These are phyloP conservation scores for Augochlorella aurata DNA, from an alignment of 2,888 invertebrate genomes.

Conservation along the genomic window DNA sequence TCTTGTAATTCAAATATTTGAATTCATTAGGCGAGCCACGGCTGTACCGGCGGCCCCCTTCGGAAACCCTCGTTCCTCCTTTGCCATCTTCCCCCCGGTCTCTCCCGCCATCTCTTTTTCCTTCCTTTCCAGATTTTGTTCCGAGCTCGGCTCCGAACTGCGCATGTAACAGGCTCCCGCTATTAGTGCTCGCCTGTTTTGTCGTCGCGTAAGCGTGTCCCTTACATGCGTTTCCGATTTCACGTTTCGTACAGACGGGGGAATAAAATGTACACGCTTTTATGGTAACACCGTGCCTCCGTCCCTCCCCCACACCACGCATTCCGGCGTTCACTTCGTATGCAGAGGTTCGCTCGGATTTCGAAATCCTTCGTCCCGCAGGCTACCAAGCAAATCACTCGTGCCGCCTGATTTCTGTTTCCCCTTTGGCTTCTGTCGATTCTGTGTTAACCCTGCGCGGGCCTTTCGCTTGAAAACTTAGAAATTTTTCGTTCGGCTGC, in stretches of 20 bases:
- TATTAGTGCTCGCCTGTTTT: constrained; percentile 62
- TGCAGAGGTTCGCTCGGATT: constrained; percentile 32
- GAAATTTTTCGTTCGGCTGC: too few relatives aligned
- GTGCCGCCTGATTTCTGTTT: constrained; percentile 24
- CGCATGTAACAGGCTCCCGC: constrained; percentile 53
- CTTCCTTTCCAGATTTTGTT: constrained; percentile 24
- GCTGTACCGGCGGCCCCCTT: neutral
- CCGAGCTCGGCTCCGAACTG: neutral
- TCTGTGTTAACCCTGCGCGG: too few relatives aligned
- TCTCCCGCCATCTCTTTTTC: neutral
- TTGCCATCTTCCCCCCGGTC: constrained; percentile 15
- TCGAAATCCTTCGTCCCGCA: constrained; percentile 51
- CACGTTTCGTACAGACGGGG: constrained; percentile 56
- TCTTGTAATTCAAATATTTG: constrained; percentile 75
- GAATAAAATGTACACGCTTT: constrained; percentile 70
- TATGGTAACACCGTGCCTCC: constrained; percentile 57
- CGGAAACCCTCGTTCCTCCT: constrained; percentile 8
- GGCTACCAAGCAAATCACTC: constrained; percentile 25
- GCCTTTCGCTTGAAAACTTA: too few relatives aligned
- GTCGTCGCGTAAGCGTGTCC: constrained; percentile 63
- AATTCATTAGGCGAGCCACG: constrained; percentile 71
- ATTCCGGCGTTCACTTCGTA: constrained; percentile 36
- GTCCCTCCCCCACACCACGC: neutral
- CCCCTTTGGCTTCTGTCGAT: neutral
- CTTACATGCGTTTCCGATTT: constrained; percentile 67